Base-by-base conservation (phyloP, 2,797 vertebrate species). In the Florisuga fusca region DNA sequence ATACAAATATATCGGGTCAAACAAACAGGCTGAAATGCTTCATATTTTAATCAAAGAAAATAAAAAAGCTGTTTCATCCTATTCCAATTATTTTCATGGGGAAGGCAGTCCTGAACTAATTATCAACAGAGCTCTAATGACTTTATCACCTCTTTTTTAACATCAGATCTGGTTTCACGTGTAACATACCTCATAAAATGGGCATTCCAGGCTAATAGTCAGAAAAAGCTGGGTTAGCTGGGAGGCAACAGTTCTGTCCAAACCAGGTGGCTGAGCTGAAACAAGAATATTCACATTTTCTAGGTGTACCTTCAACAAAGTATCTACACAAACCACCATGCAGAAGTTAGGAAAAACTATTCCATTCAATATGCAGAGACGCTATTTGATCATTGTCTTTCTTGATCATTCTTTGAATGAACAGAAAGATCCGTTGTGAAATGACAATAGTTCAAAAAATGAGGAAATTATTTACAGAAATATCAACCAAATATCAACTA, bases 151-250 rank as follows among this genome's bases (percentile, higher is more conserved):
- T 68, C 16, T 53, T 69, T 69, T 31, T 22, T 72, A 71, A 41
- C 14, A 78, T 62, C 20, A 45, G 15, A 82, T 81, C 63, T 80
- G 23, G 14, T 85, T 90, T 94, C 12, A 7, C 3, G 25, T 23
- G 51, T 83, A 93, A 91, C 59, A 12, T 97, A 99, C 99, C 98
- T 98, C 79, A 90, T 99, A 99, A 95, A 98, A 99, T 1, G 99
- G 98, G 94, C 99, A 99, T 72, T 99, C 99, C 51, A 99, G 91
- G 93, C 97, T 97, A 31, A 99, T 90, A 12, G 98, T 98, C 94
- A 99, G 97, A 96, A 98, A 98, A 67, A 99, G 98, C 79, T 99
- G 99, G 8, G 99, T 99, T 95, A 99, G 94, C 93, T 98, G 98
- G 36, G 98, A 98, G 78, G 98, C 95, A 71, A 97, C 94, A 21